These are phyloP conservation scores for Tachina grossa DNA, from an alignment of 2,888 invertebrate species.

Conservation along the genomic window DNA sequence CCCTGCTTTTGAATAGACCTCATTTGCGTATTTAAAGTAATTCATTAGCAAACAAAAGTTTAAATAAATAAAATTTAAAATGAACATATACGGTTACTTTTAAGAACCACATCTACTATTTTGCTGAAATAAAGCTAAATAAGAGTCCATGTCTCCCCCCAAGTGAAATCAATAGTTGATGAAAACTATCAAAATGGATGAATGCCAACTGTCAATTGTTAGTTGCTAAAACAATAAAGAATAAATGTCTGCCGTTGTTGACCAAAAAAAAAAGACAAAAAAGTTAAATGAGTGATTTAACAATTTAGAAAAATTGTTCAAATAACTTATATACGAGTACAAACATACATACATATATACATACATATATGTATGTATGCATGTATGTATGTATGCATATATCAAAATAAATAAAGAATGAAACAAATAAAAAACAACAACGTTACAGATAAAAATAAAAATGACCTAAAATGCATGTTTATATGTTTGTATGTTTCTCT, in stretches of 20 bases:
- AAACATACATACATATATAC: not conserved
- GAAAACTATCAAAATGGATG: conserved; percentile 20
- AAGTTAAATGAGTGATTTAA: conserved; percentile 21
- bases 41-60: too few relatives aligned
- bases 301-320: not conserved
- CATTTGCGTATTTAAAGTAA: too few relatives aligned
- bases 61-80: not conserved
- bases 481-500: too few relatives aligned
- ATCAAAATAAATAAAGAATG: not conserved
- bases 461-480: conserved; percentile 28
- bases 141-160: not conserved
- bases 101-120: not conserved
- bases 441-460: conserved; percentile 43
- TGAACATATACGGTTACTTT: not conserved
- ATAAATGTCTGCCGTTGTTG: conserved; percentile 38
- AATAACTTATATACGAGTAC: not conserved
- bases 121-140: not conserved
- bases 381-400: too few relatives aligned
- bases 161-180: conserved; percentile 40
- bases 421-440: not conserved
- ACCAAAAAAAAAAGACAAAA: not conserved
- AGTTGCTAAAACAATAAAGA: conserved; percentile 17
- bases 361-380: too few relatives aligned
- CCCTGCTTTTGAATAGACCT: too few relatives aligned
- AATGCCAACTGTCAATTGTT: conserved; percentile 43